phyloP scores from a whole-genome alignment of 1,140 invertebrate species.

The Psilanteris sp. region DNA sequence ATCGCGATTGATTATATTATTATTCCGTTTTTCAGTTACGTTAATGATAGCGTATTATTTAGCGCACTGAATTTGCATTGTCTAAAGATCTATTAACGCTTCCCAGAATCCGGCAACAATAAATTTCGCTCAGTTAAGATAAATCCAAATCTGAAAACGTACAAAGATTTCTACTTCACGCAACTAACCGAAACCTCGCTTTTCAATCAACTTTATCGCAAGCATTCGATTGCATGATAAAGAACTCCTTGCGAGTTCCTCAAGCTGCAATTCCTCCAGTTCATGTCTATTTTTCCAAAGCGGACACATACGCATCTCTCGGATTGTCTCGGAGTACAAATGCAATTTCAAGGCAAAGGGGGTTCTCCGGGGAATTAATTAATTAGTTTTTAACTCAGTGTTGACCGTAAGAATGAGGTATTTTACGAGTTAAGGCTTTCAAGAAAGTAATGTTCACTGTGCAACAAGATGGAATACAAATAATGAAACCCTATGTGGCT shows the following conservation, averaged over 20 bases:
- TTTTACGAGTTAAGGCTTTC: slow-evolving; percentile 44
- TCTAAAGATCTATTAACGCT: too few relatives aligned
- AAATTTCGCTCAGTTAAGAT: neutral
- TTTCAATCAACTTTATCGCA: slow-evolving; percentile 19
- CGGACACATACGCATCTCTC: slow-evolving; percentile 47
- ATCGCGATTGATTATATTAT: too few relatives aligned
- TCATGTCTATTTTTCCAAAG: slow-evolving; percentile 35
- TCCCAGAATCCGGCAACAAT: neutral
- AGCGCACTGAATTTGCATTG: too few relatives aligned
- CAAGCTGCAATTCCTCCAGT: slow-evolving; percentile 13
- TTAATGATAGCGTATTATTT: too few relatives aligned
- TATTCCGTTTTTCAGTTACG: too few relatives aligned
- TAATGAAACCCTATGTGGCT: too few relatives aligned
- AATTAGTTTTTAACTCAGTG: slow-evolving; percentile 33
- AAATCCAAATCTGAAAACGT: slow-evolving; percentile 6
- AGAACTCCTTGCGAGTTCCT: slow-evolving; percentile 18
- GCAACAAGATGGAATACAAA: slow-evolving; percentile 29
- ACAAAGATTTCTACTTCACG: slow-evolving; percentile 8
- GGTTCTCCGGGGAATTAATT: slow-evolving; percentile 45
- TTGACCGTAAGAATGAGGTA: slow-evolving; percentile 28
- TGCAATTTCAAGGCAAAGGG: slow-evolving; percentile 40
- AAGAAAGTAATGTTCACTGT: slow-evolving; percentile 39
- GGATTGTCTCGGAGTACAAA: slow-evolving; percentile 53
- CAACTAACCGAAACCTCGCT: slow-evolving; percentile 8
- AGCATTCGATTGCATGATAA: slow-evolving; percentile 26